These are phyloP conservation scores for Hemitrygon akajei DNA, from an alignment of 2,797 vertebrate genomes.

Conservation along the genomic window DNA sequence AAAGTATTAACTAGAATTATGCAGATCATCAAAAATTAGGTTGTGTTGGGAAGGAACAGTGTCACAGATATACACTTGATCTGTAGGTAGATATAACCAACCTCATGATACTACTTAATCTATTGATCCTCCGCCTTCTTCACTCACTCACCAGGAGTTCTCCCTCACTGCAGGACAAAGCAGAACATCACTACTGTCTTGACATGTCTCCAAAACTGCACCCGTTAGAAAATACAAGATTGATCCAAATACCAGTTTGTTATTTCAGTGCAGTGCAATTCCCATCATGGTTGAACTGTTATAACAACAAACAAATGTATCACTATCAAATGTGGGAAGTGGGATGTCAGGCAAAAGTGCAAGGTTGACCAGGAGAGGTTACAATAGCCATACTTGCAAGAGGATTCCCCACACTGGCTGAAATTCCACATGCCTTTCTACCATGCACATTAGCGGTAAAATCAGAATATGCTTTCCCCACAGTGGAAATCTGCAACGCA, in stretches of 20 bases:
- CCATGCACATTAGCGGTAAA: neutral
- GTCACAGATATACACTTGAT: neutral
- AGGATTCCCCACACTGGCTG: neutral
- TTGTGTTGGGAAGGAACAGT: neutral
- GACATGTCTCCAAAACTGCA: neutral
- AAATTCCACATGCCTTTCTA: neutral
- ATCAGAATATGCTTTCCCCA: neutral
- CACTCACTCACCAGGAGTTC: neutral
- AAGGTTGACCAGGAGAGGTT: neutral
- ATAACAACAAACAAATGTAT: neutral
- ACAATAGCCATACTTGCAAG: neutral
- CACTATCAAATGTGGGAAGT: neutral
- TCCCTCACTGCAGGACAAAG: neutral
- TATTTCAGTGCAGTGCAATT: neutral
- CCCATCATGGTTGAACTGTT: neutral
- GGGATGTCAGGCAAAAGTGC: neutral
- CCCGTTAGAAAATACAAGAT: neutral
- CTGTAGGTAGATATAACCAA: neutral
- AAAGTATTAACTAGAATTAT: neutral
- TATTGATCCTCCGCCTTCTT: neutral
- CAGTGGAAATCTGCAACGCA: neutral
- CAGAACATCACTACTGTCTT: neutral
- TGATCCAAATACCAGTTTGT: neutral
- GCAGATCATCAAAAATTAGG: neutral
- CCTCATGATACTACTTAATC: neutral